Percentiles rank a stretch among this genome's conserved stretches.
These are phyloP conservation scores for Polymixis flavicincta DNA, from an alignment of 2,888 invertebrate genomes.

Conservation along the genomic window DNA sequence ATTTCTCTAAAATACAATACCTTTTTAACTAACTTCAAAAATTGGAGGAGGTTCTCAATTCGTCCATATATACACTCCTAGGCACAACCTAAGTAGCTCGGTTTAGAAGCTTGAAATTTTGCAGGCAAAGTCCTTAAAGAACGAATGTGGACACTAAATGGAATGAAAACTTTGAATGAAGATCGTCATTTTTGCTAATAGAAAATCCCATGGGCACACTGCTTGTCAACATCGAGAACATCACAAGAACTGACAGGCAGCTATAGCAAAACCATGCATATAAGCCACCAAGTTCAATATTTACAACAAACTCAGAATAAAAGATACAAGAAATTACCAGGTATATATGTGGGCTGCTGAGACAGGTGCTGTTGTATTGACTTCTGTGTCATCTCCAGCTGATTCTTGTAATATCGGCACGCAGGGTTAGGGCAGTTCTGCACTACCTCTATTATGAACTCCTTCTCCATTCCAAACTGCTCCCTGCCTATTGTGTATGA, in stretches of 20 bases:
- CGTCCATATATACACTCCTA: no score
- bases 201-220: background rate
- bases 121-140: no score
- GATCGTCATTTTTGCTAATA: background rate
- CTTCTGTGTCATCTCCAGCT: constrained; percentile 93
- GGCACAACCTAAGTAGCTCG: no score
- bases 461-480: constrained; percentile 97
- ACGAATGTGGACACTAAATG: background rate
- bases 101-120: no score
- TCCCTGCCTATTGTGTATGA: constrained; percentile 96
- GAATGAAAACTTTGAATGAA: background rate
- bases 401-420: constrained; percentile 96
- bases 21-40: background rate
- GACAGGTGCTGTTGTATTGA: constrained; percentile 93
- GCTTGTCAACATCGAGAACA: background rate
- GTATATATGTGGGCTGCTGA: constrained; percentile 90
- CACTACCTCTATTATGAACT: constrained; percentile 96
- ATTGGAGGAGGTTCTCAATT: no score
- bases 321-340: constrained; percentile 76
- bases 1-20: constrained; percentile 9
- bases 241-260: background rate
- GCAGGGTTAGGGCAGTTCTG: constrained; percentile 97
- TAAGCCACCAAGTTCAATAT: background rate
- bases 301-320: background rate
- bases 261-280: background rate